phyloP scores from a whole-genome alignment of 2,888 invertebrate species.

The Heliothis peltigera region DNA sequence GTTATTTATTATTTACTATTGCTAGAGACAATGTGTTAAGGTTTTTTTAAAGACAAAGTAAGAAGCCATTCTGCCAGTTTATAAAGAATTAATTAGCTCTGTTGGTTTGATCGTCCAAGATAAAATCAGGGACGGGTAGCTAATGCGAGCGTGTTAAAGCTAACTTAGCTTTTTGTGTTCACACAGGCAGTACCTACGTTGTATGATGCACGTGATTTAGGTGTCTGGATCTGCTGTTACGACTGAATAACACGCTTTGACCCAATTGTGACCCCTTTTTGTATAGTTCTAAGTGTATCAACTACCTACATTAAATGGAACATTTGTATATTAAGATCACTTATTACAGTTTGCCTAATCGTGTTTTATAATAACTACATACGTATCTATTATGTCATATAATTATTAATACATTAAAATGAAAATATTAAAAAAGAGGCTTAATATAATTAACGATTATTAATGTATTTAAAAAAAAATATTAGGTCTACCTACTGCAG shows the following conservation, averaged over 20 bases:
- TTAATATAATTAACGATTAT: too few relatives aligned
- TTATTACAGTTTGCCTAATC: too few relatives aligned
- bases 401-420: too few relatives aligned
- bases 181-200: conserved; percentile 2
- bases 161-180: conserved; percentile 41
- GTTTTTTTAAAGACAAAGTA: not conserved
- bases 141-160: conserved; percentile 11
- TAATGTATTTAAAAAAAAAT: too few relatives aligned
- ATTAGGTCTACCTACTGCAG: too few relatives aligned
- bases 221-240: conserved; percentile 8
- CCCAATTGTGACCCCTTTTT: conserved; percentile 12
- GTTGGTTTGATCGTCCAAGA: not conserved
- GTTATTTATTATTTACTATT: too few relatives aligned
- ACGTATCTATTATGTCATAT: too few relatives aligned
- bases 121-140: conserved; percentile 1
- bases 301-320: not conserved
- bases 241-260: conserved; percentile 39
- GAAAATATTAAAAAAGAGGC: too few relatives aligned
- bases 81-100: not conserved
- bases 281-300: not conserved
- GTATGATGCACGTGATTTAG: conserved; percentile 13
- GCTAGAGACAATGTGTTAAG: not conserved
- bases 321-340: too few relatives aligned
- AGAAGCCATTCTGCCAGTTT: not conserved
- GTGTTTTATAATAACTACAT: too few relatives aligned